Conservation (phyloP, 2,888 invertebrate genomes). For the Eupeodes latifasciatus region DNA sequence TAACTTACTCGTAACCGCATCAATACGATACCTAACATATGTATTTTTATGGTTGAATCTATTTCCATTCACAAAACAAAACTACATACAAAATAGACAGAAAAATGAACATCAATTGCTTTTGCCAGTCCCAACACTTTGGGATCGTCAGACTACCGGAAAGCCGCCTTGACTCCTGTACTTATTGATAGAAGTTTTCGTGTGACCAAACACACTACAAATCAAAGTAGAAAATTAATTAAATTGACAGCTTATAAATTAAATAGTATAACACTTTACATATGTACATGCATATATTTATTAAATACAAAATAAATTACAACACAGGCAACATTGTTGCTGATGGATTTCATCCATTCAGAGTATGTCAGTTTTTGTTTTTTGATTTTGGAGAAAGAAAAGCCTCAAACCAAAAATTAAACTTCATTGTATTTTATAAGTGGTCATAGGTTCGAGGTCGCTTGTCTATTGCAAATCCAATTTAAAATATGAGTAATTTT, state of each 20-base stretch:
- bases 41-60: constrained; percentile 66
- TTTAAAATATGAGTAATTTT: too few relatives aligned
- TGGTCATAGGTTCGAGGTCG: too few relatives aligned
- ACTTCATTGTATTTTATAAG: too few relatives aligned
- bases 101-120: constrained; percentile 12
- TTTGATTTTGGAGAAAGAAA: too few relatives aligned
- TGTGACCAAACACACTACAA: constrained; percentile 39
- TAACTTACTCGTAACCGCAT: constrained; percentile 71
- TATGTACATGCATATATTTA: constrained; percentile 12
- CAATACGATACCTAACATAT: constrained; percentile 52
- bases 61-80: constrained; percentile 50
- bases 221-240: constrained; percentile 65
- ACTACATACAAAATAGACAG: not conserved
- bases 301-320: not conserved
- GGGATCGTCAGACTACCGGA: constrained; percentile 19
- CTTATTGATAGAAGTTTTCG: constrained; percentile 33
- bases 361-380: too few relatives aligned
- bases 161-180: not conserved
- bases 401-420: too few relatives aligned
- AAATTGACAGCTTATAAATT: constrained; percentile 60
- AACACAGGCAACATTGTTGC: too few relatives aligned
- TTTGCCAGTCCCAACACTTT: not conserved
- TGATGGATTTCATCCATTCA: too few relatives aligned
- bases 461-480: too few relatives aligned
- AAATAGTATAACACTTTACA: constrained; percentile 11